Evolutionary conservation across 53 echinoderm and acorn worm species (phyloP).

Genomic region (Antedon mediterranea): DNA sequence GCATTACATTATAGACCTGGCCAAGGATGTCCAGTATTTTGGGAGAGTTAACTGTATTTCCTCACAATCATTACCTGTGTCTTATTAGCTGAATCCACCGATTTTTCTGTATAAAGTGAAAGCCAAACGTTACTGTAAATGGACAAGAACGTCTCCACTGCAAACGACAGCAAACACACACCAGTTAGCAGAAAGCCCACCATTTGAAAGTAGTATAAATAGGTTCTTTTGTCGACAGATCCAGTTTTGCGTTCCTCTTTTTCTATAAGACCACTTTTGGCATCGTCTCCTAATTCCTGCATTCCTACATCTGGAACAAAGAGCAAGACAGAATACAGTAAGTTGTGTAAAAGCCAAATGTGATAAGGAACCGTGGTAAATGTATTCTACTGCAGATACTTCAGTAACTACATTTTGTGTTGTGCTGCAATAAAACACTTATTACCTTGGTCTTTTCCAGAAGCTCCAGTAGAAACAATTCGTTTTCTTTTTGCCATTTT

Average conservation of each 20-base stretch:
- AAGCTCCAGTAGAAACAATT: neutral
- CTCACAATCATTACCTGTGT: neutral
- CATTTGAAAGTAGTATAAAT: slow-evolving; percentile 23
- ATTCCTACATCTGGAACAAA: neutral
- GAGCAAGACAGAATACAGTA: too few species aligned
- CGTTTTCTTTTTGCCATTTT: neutral
- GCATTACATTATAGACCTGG: too few species aligned
- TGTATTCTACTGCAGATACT: too few species aligned
- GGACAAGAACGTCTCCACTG: slow-evolving; percentile 12
- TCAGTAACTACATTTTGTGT: too few species aligned
- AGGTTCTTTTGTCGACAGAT: slow-evolving; percentile 32
- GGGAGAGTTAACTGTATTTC: too few species aligned
- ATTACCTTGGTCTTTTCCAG: neutral
- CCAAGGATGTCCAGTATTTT: too few species aligned
- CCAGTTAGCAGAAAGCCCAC: slow-evolving; percentile 18
- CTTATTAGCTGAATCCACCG: neutral
- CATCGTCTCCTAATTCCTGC: slow-evolving; percentile 8
- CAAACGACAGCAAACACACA: slow-evolving; percentile 16
- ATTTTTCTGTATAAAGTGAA: slow-evolving; percentile 36
- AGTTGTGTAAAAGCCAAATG: too few species aligned
- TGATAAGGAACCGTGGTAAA: too few species aligned
- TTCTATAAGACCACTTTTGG: slow-evolving; percentile 27
- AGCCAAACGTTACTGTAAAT: slow-evolving; percentile 65
- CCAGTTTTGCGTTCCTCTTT: slow-evolving; percentile 45
- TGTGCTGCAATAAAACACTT: too few species aligned